Evolutionary conservation across 2,888 invertebrate genomes (phyloP), one percentile per base, ranked within the genome.

Genomic region (Choristoneura rosaceana): DNA sequence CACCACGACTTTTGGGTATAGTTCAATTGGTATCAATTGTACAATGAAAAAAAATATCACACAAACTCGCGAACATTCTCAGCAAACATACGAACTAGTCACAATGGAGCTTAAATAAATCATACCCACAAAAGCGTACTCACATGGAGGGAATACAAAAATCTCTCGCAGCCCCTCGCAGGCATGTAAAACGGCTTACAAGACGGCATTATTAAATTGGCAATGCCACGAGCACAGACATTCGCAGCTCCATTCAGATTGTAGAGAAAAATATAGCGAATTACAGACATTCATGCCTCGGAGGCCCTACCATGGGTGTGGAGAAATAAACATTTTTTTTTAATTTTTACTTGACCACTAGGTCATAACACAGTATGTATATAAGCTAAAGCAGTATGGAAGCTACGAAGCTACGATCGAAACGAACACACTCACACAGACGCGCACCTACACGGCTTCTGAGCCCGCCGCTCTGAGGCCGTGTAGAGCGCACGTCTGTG

Each of bases 161-260:
- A 86, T 85, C 85, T 84, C 78, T 78, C 79, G 78, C 73, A 76
- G 75, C 76, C 76, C 43, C 66, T 61, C 43, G 61, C 50, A 34
- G 66, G 77, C 77, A 81, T 81, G 82, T 81, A 80, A 81, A 83
- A 82, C 77, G 81, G 81, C 85, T 82, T 86, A 88, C 84, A 85
- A 82, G 86, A 80, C 78, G 81, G 83, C 81, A 87, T 90, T 90
- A 90, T 90, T 89, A 90, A 90, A 90, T 90, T 90, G 88, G 81
- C 83, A 80, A 76, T 74, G 81, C 76, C 77, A 66, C 76, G 77
- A 74, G 74, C 73, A 76, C 78, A 79, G 78, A 82, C 84, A 84
- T 82, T 87, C 80, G 77, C 82, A 82, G 78, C 81, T 81, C 82
- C 75, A 84, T 89, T 85, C 86, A 86, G 77, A 82, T 80, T 76